Conservation (phyloP, 2,113 vertebrate species). For the Misgurnus anguillicaudatus region DNA sequence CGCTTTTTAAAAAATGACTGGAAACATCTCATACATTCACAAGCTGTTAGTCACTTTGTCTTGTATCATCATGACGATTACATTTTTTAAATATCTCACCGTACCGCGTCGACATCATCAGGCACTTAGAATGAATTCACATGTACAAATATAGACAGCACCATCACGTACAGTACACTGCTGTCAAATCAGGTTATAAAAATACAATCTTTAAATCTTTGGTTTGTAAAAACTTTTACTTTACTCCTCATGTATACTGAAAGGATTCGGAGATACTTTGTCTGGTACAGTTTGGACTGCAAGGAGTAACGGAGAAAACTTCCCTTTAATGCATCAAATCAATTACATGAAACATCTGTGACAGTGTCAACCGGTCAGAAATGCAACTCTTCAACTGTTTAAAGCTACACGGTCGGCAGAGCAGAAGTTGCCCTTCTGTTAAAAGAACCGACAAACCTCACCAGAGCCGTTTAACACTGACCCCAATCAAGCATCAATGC, state of each 20-base stretch:
- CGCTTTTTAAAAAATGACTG: constrained; percentile 62
- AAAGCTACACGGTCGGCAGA: constrained; percentile 13
- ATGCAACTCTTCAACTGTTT: constrained; percentile 38
- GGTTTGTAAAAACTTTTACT: constrained; percentile 82
- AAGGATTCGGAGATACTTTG: not conserved
- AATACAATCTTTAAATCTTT: constrained; percentile 80
- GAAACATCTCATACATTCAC: constrained; percentile 86
- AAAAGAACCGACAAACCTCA: constrained; percentile 12
- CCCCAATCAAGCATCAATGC: constrained; percentile 42
- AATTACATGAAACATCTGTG: constrained; percentile 57
- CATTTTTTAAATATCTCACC: constrained; percentile 56
- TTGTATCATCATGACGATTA: constrained; percentile 77
- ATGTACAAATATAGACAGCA: constrained; percentile 86
- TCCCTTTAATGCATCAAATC: constrained; percentile 35
- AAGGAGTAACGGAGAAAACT: constrained; percentile 47
- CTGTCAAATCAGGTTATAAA: constrained; percentile 76
- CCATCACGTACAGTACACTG: constrained; percentile 64
- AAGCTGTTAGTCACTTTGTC: constrained; percentile 78
- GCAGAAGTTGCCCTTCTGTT: constrained; percentile 27
- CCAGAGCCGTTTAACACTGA: not conserved
- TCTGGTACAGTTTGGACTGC: not conserved
- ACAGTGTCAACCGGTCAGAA: constrained; percentile 56
- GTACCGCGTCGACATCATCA: constrained; percentile 84
- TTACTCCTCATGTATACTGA: not conserved
- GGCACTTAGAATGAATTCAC: constrained; percentile 93